Conservation (phyloP, 2,888 invertebrate species). For the Ormia ochracea region DNA sequence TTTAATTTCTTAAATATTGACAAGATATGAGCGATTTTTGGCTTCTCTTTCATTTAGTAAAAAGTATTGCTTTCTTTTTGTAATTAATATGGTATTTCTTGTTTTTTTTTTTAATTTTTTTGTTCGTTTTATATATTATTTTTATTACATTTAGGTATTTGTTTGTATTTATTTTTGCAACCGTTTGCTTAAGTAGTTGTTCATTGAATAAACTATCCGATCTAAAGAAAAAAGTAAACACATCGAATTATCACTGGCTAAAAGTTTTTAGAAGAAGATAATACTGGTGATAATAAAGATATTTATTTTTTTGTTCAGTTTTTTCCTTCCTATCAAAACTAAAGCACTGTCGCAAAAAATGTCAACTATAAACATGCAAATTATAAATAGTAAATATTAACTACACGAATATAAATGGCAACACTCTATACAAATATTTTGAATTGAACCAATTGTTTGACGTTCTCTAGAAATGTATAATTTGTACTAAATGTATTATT, state of each 20-base stretch:
- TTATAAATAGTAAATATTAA: conserved; percentile 21
- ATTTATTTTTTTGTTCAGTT: conserved; percentile 37
- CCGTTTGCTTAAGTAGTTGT: conserved; percentile 61
- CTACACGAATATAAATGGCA: not conserved
- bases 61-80: conserved; percentile 4
- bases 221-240: conserved; percentile 43
- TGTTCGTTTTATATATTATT: conserved; percentile 14
- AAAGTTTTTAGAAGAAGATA: conserved; percentile 32
- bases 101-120: conserved; percentile 13
- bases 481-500: too few relatives aligned
- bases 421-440: conserved; percentile 9
- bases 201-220: conserved; percentile 61
- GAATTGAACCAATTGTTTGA: not conserved
- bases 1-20: conserved; percentile 14
- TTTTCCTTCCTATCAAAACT: conserved; percentile 8
- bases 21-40: conserved; percentile 4
- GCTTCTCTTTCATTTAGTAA: not conserved
- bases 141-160: conserved; percentile 35
- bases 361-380: conserved; percentile 15
- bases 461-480: not conserved
- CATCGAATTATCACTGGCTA: conserved; percentile 55
- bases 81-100: conserved; percentile 22
- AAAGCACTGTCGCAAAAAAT: conserved; percentile 9
- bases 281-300: conserved; percentile 50
- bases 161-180: conserved; percentile 47